phyloP scores from a whole-genome alignment of 2,888 invertebrate species.

The Cantharis rufa region DNA sequence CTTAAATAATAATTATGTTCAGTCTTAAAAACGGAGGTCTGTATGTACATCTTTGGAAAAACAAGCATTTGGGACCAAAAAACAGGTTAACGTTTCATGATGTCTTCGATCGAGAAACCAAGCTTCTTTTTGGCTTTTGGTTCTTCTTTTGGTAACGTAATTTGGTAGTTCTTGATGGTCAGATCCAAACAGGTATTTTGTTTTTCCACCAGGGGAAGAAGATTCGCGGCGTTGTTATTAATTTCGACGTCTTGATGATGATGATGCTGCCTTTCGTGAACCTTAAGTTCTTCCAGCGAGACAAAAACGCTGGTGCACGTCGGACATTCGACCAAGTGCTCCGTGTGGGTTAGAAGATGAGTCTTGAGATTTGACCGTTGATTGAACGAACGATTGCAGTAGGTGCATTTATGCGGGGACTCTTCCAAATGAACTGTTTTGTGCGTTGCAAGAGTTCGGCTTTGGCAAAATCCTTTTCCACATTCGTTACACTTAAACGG shows the following conservation, averaged over 20 bases:
- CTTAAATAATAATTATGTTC: constrained; percentile 24
- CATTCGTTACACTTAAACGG: constrained; percentile 97
- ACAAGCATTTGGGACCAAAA: constrained; percentile 5
- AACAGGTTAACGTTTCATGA: constrained; percentile 75
- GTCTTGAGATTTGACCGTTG: constrained; percentile 91
- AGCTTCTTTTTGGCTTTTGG: constrained; percentile 57
- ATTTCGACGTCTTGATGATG: constrained; percentile 30
- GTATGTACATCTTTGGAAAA: constrained; percentile 22
- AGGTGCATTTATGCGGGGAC: constrained; percentile 89
- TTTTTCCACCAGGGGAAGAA: constrained; percentile 26
- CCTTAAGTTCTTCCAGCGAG: constrained; percentile 47
- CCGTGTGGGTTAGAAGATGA: constrained; percentile 86
- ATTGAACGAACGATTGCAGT: constrained; percentile 87
- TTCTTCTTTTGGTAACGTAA: constrained; percentile 8
- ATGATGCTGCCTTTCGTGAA: constrained; percentile 47
- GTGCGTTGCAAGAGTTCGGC: constrained; percentile 93
- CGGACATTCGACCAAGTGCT: constrained; percentile 56
- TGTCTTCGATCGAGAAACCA: constrained; percentile 87
- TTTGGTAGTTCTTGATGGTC: constrained; percentile 37
- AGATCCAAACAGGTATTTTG: constrained; percentile 45
- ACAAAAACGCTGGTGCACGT: constrained; percentile 49
- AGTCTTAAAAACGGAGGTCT: constrained; percentile 32
- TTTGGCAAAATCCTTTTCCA: constrained; percentile 98
- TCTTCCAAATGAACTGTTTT: constrained; percentile 92
- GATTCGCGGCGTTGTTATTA: constrained; percentile 16